These are phyloP conservation scores for Sylvilagus bachmani DNA, from an alignment of 2,113 vertebrate genomes.

Conservation along the genomic window DNA sequence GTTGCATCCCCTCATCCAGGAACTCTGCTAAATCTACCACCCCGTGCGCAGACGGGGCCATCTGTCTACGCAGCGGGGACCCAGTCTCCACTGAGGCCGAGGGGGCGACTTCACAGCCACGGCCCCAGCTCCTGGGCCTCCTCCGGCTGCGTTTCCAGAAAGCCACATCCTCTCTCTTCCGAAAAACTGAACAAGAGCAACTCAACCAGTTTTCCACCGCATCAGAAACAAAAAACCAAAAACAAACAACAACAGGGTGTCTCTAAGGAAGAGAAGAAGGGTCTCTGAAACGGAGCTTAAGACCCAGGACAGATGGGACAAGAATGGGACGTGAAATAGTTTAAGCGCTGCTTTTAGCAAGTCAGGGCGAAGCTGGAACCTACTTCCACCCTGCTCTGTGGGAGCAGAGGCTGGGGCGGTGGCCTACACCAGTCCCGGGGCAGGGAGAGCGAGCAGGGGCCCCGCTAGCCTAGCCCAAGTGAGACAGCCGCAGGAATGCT, in stretches of 20 bases:
- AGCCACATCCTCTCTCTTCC: not conserved
- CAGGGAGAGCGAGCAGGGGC: not conserved
- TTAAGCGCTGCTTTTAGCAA: conserved; percentile 45
- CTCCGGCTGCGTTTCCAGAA: not conserved
- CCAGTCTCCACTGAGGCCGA: not conserved
- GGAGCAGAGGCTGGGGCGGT: not conserved
- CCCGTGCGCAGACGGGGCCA: conserved; percentile 65
- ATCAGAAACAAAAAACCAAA: not conserved
- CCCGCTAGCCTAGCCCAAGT: not conserved
- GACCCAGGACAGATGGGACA: not conserved
- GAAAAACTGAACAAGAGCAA: not conserved
- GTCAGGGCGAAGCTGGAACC: not conserved
- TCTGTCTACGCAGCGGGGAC: not conserved
- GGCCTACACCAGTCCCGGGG: not conserved
- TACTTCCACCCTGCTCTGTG: not conserved
- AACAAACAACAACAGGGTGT: not conserved
- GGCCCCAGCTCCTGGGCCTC: not conserved
- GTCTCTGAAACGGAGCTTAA: not conserved
- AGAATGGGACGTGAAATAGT: conserved; percentile 42
- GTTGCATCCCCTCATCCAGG: conserved; percentile 52
- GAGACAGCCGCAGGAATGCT: conserved; percentile 4
- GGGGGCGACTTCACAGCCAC: not conserved
- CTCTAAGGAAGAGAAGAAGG: not conserved
- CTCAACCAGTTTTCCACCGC: not conserved
- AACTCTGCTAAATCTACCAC: conserved; percentile 72